A percentile compares a stretch with the other conserved stretches of the same genome.
Conservation (phyloP, 2,113 vertebrate genomes). For the Nothobranchius kuhntae region DNA sequence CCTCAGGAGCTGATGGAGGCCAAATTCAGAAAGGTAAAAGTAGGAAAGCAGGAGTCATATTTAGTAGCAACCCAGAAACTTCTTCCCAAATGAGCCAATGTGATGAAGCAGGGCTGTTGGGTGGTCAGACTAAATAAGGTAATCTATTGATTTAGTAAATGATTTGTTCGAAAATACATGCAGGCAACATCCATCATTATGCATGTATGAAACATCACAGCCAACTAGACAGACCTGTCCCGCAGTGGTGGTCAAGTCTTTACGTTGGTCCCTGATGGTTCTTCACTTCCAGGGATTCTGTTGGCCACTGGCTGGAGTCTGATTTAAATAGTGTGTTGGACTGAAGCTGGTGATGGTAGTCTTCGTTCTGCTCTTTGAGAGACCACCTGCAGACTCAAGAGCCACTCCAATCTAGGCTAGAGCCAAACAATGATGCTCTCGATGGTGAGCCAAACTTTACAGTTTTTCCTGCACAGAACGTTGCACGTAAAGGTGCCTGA, state of each 20-base stretch:
- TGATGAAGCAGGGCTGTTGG: background rate
- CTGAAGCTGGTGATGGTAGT: background rate
- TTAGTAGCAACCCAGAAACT: background rate
- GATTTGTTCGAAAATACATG: too few relatives aligned
- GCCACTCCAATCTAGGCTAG: too few relatives aligned
- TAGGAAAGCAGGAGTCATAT: background rate
- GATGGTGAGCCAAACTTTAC: background rate
- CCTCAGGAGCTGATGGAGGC: background rate
- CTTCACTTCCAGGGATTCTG: background rate
- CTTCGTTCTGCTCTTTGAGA: background rate
- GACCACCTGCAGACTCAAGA: background rate
- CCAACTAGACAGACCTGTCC: too few relatives aligned
- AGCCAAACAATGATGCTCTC: background rate
- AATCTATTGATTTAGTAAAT: too few relatives aligned
- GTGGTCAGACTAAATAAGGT: background rate
- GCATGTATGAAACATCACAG: too few relatives aligned
- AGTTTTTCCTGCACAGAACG: too few relatives aligned
- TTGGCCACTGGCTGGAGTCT: background rate
- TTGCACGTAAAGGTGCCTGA: too few relatives aligned
- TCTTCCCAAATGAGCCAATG: background rate
- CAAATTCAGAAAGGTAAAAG: conserved; percentile 1
- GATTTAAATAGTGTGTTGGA: background rate
- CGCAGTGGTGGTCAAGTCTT: too few relatives aligned
- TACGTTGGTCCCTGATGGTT: background rate
- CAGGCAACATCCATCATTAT: too few relatives aligned